These are phyloP conservation scores for Opisthograptis luteolata DNA, from an alignment of 2,888 invertebrate species.

Conservation along the genomic window DNA sequence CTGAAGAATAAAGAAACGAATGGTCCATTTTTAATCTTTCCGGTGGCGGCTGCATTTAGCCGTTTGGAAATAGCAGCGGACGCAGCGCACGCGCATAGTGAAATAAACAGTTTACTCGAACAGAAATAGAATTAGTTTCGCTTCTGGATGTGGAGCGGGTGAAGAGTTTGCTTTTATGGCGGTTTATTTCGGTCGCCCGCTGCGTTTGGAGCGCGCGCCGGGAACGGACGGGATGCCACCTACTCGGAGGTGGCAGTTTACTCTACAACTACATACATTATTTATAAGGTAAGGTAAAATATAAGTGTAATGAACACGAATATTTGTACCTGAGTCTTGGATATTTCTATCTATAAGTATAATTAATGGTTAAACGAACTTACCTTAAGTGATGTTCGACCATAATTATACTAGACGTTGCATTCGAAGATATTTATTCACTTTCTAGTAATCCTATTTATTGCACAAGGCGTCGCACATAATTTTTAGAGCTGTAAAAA, in stretches of 20 bases:
- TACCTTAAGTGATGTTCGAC: too few relatives aligned
- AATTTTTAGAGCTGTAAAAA: too few relatives aligned
- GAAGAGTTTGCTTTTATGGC: slow-evolving; percentile 66
- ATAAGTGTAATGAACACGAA: too few relatives aligned
- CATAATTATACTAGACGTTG: too few relatives aligned
- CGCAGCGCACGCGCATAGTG: slow-evolving; percentile 59
- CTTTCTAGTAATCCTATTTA: too few relatives aligned
- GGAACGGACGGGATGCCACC: slow-evolving; percentile 24
- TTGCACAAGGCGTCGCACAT: too few relatives aligned
- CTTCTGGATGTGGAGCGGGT: slow-evolving; percentile 68
- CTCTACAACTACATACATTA: not conserved
- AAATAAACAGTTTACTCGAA: slow-evolving; percentile 63
- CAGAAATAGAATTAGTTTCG: slow-evolving; percentile 63
- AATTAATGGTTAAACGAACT: too few relatives aligned
- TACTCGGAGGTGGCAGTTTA: slow-evolving; percentile 13
- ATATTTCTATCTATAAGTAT: too few relatives aligned
- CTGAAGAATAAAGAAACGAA: slow-evolving; percentile 43
- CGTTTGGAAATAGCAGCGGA: slow-evolving; percentile 66
- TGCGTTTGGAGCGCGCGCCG: slow-evolving; percentile 13
- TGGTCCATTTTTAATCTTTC: slow-evolving; percentile 58
- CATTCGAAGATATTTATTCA: too few relatives aligned
- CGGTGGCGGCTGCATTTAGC: slow-evolving; percentile 72
- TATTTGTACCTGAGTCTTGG: too few relatives aligned
- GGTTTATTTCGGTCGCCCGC: slow-evolving; percentile 52
- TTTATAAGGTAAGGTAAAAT: too few relatives aligned